These are phyloP conservation scores for Isurus oxyrinchus DNA, from an alignment of 2,113 vertebrate species.

Conservation along the genomic window DNA sequence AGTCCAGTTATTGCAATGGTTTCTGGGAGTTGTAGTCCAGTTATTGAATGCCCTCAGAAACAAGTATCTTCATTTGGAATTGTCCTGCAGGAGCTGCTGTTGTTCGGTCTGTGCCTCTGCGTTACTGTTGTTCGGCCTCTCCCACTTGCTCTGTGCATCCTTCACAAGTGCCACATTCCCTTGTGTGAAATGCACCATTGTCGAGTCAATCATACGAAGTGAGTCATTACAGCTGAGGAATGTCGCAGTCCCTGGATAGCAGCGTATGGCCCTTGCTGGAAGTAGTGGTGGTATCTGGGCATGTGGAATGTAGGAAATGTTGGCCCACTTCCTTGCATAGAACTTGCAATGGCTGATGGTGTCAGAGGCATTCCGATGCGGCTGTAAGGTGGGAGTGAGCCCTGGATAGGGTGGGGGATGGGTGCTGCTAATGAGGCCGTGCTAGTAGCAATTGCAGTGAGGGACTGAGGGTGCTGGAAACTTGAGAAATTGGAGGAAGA, in stretches of 20 bases:
- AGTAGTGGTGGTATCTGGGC: conserved; percentile 97
- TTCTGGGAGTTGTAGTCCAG: neutral
- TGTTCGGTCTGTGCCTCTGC: neutral
- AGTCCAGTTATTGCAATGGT: neutral
- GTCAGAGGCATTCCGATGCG: conserved; percentile 87
- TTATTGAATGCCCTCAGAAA: neutral
- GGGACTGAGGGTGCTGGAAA: conserved; percentile 87
- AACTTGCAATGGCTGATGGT: conserved; percentile 75
- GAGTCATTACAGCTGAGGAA: conserved; percentile 94
- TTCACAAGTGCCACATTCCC: conserved; percentile 16
- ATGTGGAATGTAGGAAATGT: conserved; percentile 97
- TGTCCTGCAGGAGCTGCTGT: neutral
- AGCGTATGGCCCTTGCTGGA: conserved; percentile 96
- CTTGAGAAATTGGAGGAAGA: conserved; percentile 82
- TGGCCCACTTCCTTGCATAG: conserved; percentile 86
- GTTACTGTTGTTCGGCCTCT: neutral
- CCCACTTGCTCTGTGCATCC: neutral
- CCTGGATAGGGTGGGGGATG: conserved; percentile 88
- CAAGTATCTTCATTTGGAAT: neutral
- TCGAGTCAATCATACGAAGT: conserved; percentile 80
- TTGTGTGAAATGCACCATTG: neutral
- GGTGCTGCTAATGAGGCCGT: conserved; percentile 69
- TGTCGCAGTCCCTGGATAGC: conserved; percentile 97
- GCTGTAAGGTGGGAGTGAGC: conserved; percentile 84
- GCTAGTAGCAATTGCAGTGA: conserved; percentile 76